Evolutionary conservation across 2,113 vertebrate genomes (phyloP), one percentile per base, ranked within the genome.

Genomic region (Butorides virescens): DNA sequence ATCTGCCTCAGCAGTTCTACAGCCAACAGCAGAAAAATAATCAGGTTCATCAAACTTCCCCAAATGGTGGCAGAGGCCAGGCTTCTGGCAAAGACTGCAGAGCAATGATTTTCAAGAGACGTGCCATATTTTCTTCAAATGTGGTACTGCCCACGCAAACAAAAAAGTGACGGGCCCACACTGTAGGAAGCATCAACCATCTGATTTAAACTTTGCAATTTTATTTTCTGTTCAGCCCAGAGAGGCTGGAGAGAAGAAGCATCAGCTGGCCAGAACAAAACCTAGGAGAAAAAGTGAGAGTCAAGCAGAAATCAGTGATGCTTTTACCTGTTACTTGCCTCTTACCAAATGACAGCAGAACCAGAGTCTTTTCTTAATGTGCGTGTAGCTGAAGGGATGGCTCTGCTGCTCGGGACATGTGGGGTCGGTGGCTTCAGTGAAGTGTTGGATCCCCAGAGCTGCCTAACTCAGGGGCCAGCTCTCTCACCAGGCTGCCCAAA

Each of bases 361-460:
- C 2, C 11, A 27, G 32, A 29, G 44, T 5, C 4, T 44, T 62
- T 55, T 72, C 26, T 44, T 19, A 7, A 30, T 0, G 15, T 20
- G 10, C 0, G 0, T 11, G 13, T 13, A 29, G 39, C 22, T 4
- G 6, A 58, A 22, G 65, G n/a, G 72, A 5, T 47, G 82, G 6
- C 15, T 50, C 63, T 30, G 34, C 47, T 63, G 30, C 70, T 19
- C 0, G 3, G 65, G 56, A 9, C 3, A 0, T 0, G 5, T 26
- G 44, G 18, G 50, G 15, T 25, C 2, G 7, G 27, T 23, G 49
- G 27, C 39, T 34, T 71, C 20, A 13, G 15, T 8, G 59, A 26
- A 6, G 3, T 2, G 10, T 59, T 23, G 79, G 13, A 49, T 79
- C 14, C 56, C 39, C 47, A 36, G 70, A 30, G 63, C 82, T 49